Evolutionary conservation across 2,797 vertebrate species (phyloP).

Genomic region (Sebastolobus altivelis): DNA sequence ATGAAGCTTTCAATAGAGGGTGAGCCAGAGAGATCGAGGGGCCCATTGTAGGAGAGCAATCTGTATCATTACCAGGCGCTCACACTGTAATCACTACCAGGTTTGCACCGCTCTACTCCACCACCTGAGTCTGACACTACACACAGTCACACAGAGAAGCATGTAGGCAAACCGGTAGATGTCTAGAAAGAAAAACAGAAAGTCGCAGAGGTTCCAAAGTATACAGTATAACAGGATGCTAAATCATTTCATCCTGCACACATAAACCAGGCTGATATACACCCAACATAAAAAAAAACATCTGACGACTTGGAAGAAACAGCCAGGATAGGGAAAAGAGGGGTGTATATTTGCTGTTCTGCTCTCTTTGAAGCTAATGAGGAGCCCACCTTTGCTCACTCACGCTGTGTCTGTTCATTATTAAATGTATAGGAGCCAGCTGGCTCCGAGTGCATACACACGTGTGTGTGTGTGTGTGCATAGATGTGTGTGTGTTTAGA

Average conservation of each 20-base stretch:
- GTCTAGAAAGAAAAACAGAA: constrained; percentile 23
- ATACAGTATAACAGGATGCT: constrained; percentile 13
- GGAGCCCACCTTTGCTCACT: constrained; percentile 54
- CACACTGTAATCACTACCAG: constrained; percentile 75
- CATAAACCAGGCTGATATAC: constrained; percentile 51
- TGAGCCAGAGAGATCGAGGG: constrained; percentile 57
- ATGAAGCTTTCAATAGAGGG: constrained; percentile 70
- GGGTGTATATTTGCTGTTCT: constrained; percentile 17
- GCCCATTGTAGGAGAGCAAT: constrained; percentile 59
- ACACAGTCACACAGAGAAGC: constrained; percentile 9
- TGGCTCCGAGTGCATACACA: constrained; percentile 6
- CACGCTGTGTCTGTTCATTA: constrained; percentile 38
- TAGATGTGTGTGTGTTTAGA: not conserved
- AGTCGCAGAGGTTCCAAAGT: constrained; percentile 26
- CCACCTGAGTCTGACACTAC: constrained; percentile 62
- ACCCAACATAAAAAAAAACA: constrained; percentile 57
- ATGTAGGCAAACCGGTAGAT: not conserved
- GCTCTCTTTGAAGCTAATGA: constrained; percentile 65
- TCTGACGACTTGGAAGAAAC: constrained; percentile 43
- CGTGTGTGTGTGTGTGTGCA: not conserved
- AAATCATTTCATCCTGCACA: constrained; percentile 51
- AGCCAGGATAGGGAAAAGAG: not conserved
- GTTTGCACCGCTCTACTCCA: constrained; percentile 31
- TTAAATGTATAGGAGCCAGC: constrained; percentile 47
- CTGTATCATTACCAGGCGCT: constrained; percentile 64